Conservation (phyloP, 2,797 vertebrate species). For the Anas bahamensis region DNA sequence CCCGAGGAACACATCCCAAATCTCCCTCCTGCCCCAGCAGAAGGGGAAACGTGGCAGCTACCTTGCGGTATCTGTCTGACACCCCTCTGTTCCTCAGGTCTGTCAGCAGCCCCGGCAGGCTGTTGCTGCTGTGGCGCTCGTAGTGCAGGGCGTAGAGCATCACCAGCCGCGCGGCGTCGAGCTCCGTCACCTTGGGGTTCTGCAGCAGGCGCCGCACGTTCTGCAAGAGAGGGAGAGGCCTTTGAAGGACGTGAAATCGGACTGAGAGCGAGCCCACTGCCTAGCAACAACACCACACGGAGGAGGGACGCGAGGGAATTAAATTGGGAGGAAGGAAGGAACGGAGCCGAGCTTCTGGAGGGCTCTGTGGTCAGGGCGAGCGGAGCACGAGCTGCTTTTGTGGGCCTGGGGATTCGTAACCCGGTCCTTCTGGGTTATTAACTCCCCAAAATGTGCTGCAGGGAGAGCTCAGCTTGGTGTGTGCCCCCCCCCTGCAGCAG, state of each 20-base stretch:
- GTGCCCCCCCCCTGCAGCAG: neutral
- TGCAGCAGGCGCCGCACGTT: constrained; percentile 90
- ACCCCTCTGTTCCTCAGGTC: constrained; percentile 87
- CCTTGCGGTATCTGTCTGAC: constrained; percentile 85
- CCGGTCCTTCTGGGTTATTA: neutral
- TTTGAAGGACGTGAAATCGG: neutral
- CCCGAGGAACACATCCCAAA: neutral
- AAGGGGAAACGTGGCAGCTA: neutral
- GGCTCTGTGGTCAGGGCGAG: neutral
- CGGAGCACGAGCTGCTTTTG: neutral
- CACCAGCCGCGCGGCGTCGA: constrained; percentile 90
- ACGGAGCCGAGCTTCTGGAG: neutral
- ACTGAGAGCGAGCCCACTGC: neutral
- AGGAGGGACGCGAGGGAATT: neutral
- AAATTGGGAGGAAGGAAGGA: neutral
- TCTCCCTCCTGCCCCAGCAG: neutral
- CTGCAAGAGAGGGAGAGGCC: constrained; percentile 63
- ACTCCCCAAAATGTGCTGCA: fast-evolving
- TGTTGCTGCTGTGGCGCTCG: constrained; percentile 90
- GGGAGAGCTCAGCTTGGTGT: neutral
- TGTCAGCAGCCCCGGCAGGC: constrained; percentile 84
- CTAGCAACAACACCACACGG: neutral
- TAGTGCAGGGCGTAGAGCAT: constrained; percentile 95
- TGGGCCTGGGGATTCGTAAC: neutral
- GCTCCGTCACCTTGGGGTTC: constrained; percentile 85